Conservation (phyloP, 2,888 invertebrate species). For the Scaptomyza tumidula region DNA sequence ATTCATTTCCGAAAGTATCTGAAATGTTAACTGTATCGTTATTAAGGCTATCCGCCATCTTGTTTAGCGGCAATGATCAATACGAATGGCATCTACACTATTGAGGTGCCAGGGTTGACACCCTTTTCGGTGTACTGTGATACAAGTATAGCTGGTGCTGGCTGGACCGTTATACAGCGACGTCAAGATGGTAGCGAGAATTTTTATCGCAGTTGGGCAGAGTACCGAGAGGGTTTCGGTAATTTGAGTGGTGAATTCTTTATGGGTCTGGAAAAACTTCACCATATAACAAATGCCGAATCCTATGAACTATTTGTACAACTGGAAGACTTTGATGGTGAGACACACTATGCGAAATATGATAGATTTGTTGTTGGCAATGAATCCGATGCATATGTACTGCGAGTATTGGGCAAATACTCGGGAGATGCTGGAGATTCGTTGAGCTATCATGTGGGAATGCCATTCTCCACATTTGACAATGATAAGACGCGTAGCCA, state of each 20-base stretch:
- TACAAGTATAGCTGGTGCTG: conserved; percentile 84
- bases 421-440: conserved; percentile 89
- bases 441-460: conserved; percentile 88
- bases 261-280: conserved; percentile 88
- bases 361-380: conserved; percentile 88
- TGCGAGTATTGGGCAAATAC: conserved; percentile 88
- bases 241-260: conserved; percentile 89
- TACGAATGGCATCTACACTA: conserved; percentile 50
- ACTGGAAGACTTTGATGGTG: conserved; percentile 87
- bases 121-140: conserved; percentile 61
- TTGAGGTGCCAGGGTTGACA: conserved; percentile 81
- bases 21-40: background rate
- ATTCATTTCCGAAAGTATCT: no score
- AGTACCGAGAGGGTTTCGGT: conserved; percentile 89
- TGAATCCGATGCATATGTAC: conserved; percentile 87
- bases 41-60: conserved; percentile 56
- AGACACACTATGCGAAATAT: conserved; percentile 87
- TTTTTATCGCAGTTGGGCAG: conserved; percentile 88
- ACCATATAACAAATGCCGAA: conserved; percentile 83
- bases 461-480: conserved; percentile 89
- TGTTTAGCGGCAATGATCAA: conserved; percentile 68
- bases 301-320: conserved; percentile 87
- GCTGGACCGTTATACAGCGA: conserved; percentile 89
- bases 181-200: conserved; percentile 88
- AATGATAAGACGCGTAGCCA: conserved; percentile 87